Conservation (phyloP, 2,113 vertebrate species). For the Pelodiscus sinensis region DNA sequence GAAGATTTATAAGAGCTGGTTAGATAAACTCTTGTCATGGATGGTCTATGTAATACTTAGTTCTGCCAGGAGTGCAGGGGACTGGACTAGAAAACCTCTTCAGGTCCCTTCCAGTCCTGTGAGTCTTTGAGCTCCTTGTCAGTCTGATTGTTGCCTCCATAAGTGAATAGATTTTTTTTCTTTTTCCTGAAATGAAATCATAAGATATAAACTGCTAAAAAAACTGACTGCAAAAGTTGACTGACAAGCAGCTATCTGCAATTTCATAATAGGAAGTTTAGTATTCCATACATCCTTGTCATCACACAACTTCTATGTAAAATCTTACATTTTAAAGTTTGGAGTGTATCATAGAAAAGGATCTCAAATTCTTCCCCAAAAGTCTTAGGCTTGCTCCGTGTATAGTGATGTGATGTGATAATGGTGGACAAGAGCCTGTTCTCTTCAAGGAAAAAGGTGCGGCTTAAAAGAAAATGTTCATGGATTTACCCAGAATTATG, state of each 20-base stretch:
- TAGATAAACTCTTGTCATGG: no score
- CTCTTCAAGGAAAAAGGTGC: neutral
- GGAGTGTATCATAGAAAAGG: neutral
- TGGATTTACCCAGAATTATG: fast-evolving
- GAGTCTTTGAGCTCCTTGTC: no score
- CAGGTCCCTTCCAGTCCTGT: no score
- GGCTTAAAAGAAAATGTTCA: neutral
- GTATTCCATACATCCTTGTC: neutral
- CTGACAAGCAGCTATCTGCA: neutral
- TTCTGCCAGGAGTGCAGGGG: no score
- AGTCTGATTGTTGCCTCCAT: neutral
- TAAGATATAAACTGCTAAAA: neutral
- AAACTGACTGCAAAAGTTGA: neutral
- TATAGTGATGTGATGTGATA: fast-evolving
- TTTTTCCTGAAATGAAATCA: neutral
- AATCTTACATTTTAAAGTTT: neutral
- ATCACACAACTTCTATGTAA: no score
- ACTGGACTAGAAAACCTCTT: no score
- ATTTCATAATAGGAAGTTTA: neutral
- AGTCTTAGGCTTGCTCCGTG: fast-evolving
- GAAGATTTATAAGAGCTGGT: no score
- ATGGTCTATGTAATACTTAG: no score
- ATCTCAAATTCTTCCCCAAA: neutral
- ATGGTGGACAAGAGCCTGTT: neutral
- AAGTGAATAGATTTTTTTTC: neutral